Base-by-base conservation (phyloP, 2,797 vertebrate species). In the Diplodus puntazzo region DNA sequence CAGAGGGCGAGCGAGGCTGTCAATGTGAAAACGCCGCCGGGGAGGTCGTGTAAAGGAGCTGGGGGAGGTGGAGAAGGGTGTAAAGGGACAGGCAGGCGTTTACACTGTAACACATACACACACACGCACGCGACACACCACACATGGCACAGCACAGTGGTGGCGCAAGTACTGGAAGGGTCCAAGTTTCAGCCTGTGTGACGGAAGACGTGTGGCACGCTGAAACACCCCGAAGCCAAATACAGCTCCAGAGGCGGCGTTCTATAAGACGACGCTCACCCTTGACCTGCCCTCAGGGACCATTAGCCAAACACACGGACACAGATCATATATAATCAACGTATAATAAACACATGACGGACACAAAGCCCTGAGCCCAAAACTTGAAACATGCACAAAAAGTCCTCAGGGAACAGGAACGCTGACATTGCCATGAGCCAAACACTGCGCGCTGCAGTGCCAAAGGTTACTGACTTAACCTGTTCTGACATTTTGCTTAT, bases 401-500 rank as follows among this genome's bases (percentile, higher is more conserved):
- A 45, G 34, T 23, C 80, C 68, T 49, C 13, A 57, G 64, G 80
- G 49, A 68, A 34, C 52, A 71, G 46, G 60, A 75, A 48, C 2
- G 25, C 68, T 90, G 89, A 90, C 88, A 70, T 86, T 89, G 87
- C 88, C 71, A 39, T 23, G 60, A 76, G 91, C 58, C 53, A 74
- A 63, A 73, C 52, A 67, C 61, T 82, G 70, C n/a, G 43, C 67
- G 52, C 57, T 69, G 73, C 57, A 18, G 48, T 73, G 77, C 79
- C 70, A 82, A 81, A 87, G 87, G 86, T 86, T 88, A 79, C 21
- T 59, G 77, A 85, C 61, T 83, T 87, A 89, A 89, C 81, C 77
- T 84, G 63, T 27, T 78, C 64, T 83, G 88, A 90, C 89, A 84
- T 87, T 86, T 87, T 52, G 50, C 71, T 74, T 70, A 72, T 60